Conservation (phyloP, 2,113 vertebrate species). For the Nesoenas mayeri region DNA sequence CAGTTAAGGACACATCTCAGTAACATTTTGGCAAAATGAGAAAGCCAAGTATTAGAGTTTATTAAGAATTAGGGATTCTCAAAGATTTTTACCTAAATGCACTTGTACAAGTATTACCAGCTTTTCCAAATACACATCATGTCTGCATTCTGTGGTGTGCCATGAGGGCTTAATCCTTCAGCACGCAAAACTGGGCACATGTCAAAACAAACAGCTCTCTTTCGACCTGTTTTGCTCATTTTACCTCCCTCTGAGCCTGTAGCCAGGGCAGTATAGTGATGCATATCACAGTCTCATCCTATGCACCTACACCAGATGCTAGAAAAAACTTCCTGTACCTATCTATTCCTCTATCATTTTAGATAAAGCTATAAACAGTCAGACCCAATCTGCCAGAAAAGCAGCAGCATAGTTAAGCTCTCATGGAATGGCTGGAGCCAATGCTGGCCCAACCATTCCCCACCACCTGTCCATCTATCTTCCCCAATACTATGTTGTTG, state of each 20-base stretch:
- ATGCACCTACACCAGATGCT: neutral
- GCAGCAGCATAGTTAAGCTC: neutral
- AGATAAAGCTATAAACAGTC: neutral
- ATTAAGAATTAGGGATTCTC: neutral
- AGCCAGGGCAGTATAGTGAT: neutral
- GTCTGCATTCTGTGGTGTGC: neutral
- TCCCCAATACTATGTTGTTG: neutral
- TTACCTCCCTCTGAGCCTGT: neutral
- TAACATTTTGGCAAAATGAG: neutral
- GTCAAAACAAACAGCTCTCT: neutral
- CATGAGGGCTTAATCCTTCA: neutral
- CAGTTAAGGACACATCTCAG: neutral
- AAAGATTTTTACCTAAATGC: neutral
- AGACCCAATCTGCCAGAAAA: neutral
- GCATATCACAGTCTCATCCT: neutral
- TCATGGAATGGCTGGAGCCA: neutral
- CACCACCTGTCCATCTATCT: accelerated
- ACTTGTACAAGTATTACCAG: neutral
- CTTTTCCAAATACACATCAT: neutral
- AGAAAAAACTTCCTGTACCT: neutral
- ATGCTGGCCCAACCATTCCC: neutral
- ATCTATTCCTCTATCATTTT: neutral
- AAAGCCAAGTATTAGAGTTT: neutral
- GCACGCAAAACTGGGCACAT: neutral
- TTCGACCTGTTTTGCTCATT: neutral